Base-by-base conservation (phyloP, 2,888 invertebrate species). In the Temnothorax unifasciatus region DNA sequence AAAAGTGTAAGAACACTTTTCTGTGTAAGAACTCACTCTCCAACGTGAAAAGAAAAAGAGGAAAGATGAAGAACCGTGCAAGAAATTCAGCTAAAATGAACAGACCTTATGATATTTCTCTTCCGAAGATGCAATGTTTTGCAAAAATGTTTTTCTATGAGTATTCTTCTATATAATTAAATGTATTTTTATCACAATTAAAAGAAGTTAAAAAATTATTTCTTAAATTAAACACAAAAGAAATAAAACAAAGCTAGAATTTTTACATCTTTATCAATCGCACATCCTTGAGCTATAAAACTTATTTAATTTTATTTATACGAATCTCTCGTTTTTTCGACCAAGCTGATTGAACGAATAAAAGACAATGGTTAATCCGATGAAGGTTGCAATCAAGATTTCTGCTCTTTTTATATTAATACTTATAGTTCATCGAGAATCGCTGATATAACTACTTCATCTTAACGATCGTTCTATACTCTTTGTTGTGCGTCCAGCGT, bases 401-500 rank as follows among this genome's bases (percentile, higher is more conserved):
- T 84, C 85, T 83, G 21, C 77, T 84, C 15, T 87, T 79, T 85
- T 89, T 89, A 21, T 83, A 69, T 34, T 84, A 87, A 82, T 90
- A 84, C 82, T 82, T 41, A 8, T 81, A 82, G 76, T 90, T 87
- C 83, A 85, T 86, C 87, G 83, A 74, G 83, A 88, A 90, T 61
- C 86, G 88, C 90, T 85, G 87, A 90, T 86, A 86, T 83, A 85
- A 90, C 86, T 86, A 82, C 87, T 86, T 85, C 69, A 77, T 85
- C 82, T 86, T 86, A 88, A 88, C 86, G 85, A 84, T 86, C 85
- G 84, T 86, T 87, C 61, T 86, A 18, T 76, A 64, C 29, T 76
- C n/a, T 52, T 18, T 54, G 5, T 54, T 29, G 41, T 77, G 38
- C 52, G 4, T 41, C 18, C 38, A 44, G 25, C 50, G 38, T 66